Evolutionary conservation across 2,888 invertebrate species (phyloP).

Genomic region (Cheilosia soror): DNA sequence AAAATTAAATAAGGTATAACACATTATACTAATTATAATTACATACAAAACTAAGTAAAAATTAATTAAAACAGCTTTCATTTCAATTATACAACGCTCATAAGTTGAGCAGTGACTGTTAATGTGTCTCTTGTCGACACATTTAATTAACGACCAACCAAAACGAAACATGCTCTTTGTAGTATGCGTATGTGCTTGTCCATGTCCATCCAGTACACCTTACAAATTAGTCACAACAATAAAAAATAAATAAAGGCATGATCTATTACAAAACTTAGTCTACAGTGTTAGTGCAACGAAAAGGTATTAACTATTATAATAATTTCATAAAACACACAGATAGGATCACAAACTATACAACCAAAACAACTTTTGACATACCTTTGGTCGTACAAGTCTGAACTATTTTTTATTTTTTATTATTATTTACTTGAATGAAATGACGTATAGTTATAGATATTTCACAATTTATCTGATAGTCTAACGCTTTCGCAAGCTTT

Average conservation of each 20-base stretch:
- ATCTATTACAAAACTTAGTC: constrained; percentile 39
- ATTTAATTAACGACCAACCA: constrained; percentile 8
- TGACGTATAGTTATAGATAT: background rate
- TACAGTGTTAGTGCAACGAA: constrained; percentile 64
- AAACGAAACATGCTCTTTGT: constrained; percentile 39
- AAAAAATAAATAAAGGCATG: constrained; percentile 22
- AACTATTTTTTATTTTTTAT: constrained; percentile 15
- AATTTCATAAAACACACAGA: constrained; percentile 33
- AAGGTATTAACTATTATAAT: constrained; percentile 10
- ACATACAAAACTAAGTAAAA: background rate
- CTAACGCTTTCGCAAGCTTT: constrained; percentile 31
- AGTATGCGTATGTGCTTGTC: background rate
- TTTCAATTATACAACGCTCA: background rate
- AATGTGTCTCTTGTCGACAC: background rate
- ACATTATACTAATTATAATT: too few relatives aligned
- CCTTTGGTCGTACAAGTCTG: constrained; percentile 44
- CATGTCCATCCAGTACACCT: constrained; percentile 14
- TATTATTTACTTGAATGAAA: constrained; percentile 31
- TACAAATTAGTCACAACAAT: constrained; percentile 36
- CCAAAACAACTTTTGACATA: constrained; percentile 55
- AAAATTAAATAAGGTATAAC: too few relatives aligned
- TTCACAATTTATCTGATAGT: constrained; percentile 27
- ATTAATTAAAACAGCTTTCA: background rate
- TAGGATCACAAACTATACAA: constrained; percentile 51
- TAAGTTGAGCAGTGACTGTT: background rate